phyloP scores from a whole-genome alignment of 2,888 invertebrate species.

The Pollenia angustigena region DNA sequence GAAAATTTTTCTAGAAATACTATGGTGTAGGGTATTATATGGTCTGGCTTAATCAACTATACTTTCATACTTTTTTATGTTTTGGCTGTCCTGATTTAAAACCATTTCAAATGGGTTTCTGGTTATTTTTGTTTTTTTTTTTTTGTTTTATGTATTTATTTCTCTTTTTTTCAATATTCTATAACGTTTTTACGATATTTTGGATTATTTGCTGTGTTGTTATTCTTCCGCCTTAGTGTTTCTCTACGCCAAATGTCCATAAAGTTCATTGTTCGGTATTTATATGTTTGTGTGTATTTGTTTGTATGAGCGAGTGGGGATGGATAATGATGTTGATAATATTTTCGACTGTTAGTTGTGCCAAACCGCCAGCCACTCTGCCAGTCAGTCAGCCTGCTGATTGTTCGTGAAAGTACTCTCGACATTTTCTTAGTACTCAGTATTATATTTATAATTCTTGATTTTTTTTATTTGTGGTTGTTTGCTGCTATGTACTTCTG shows the following conservation, averaged over 20 bases:
- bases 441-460: conserved; percentile 70
- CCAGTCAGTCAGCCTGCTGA: conserved; percentile 50
- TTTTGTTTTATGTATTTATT: conserved; percentile 30
- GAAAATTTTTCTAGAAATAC: too few species aligned
- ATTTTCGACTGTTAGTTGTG: conserved; percentile 43
- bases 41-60: too few species aligned
- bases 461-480: conserved; percentile 57
- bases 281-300: background rate
- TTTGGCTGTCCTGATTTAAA: conserved; percentile 12
- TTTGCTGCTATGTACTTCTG: conserved; percentile 46
- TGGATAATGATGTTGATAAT: conserved; percentile 66
- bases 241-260: conserved; percentile 47
- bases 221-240: conserved; percentile 59
- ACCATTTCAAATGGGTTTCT: conserved; percentile 11
- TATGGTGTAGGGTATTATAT: too few species aligned
- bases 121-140: background rate
- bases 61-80: background rate
- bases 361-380: conserved; percentile 41
- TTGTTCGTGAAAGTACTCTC: conserved; percentile 70
- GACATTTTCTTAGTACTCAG: conserved; percentile 58
- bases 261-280: conserved; percentile 69
- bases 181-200: conserved; percentile 38
- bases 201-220: conserved; percentile 54
- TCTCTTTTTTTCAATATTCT: conserved; percentile 55
- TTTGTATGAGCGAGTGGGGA: conserved; percentile 17